These are phyloP conservation scores for Onchidella celtica DNA, from an alignment of 2,888 invertebrate genomes.

Conservation along the genomic window DNA sequence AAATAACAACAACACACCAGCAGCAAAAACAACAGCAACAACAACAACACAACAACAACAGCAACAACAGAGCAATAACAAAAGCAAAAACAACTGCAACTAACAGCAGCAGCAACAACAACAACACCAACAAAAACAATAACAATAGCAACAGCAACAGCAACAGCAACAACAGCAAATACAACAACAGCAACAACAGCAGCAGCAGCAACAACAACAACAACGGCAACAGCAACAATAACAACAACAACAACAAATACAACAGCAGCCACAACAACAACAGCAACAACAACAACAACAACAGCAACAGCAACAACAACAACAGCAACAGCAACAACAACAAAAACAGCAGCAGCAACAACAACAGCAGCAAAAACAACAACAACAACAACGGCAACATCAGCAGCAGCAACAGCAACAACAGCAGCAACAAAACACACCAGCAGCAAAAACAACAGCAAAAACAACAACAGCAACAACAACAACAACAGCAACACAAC, in stretches of 20 bases:
- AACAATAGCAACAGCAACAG: not conserved
- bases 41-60: too few relatives aligned
- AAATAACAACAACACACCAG: too few relatives aligned
- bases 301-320: not conserved
- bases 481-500: not conserved
- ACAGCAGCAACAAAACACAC: not conserved
- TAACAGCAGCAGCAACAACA: too few relatives aligned
- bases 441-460: not conserved
- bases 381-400: not conserved
- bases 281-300: not conserved
- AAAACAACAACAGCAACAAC: not conserved
- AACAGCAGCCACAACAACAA: not conserved
- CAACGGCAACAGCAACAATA: not conserved
- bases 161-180: not conserved
- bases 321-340: not conserved
- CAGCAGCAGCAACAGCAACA: constrained; percentile 3
- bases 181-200: not conserved
- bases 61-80: too few relatives aligned
- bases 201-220: not conserved
- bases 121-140: too few relatives aligned
- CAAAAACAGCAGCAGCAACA: not conserved
- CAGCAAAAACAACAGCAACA: too few relatives aligned
- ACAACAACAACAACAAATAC: constrained; percentile 1
- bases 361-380: not conserved
- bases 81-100: too few relatives aligned